A percentile compares a stretch with the other conserved stretches of the same genome.
phyloP scores from a whole-genome alignment of 2,888 invertebrate species.

The Diadegma fenestrale region DNA sequence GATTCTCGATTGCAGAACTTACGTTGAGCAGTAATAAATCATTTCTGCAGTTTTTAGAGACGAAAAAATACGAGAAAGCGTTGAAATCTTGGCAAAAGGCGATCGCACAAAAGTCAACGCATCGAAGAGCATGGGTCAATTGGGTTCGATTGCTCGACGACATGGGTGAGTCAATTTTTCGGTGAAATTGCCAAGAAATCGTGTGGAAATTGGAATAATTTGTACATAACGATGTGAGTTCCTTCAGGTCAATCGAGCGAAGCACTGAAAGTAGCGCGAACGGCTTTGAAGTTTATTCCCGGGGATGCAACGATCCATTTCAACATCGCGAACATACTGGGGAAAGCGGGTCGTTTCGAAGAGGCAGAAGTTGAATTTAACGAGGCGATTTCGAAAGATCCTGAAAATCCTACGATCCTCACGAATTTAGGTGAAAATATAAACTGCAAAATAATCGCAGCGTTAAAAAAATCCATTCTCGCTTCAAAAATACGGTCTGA shows the following conservation, averaged over 20 bases:
- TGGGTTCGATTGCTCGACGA: slow-evolving; percentile 94
- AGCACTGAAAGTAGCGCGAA: slow-evolving; percentile 90
- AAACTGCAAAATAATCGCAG: not conserved
- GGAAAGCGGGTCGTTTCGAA: slow-evolving; percentile 91
- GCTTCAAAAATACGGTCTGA: too few relatives aligned
- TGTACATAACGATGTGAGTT: not conserved
- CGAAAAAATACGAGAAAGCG: slow-evolving; percentile 90
- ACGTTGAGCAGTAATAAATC: not conserved
- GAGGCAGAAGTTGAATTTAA: slow-evolving; percentile 94
- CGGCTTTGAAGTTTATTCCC: slow-evolving; percentile 90
- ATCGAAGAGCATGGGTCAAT: slow-evolving; percentile 96
- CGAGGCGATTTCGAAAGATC: slow-evolving; percentile 89
- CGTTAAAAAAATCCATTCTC: too few relatives aligned
- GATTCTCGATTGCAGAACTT: not conserved
- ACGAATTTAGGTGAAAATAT: slow-evolving; percentile 92
- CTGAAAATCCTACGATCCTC: slow-evolving; percentile 92
- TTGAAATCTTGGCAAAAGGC: slow-evolving; percentile 93
- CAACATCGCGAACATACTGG: slow-evolving; percentile 94
- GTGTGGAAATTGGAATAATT: not conserved
- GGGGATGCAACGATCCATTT: slow-evolving; percentile 93
- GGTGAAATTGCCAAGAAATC: not conserved
- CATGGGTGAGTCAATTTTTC: slow-evolving; percentile 85
- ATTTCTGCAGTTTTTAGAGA: slow-evolving; percentile 90
- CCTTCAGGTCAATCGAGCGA: slow-evolving; percentile 88
- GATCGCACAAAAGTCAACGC: slow-evolving; percentile 90